These are phyloP conservation scores for Leptinotarsa tumamoca DNA, from an alignment of 2,888 invertebrate genomes.

Conservation along the genomic window DNA sequence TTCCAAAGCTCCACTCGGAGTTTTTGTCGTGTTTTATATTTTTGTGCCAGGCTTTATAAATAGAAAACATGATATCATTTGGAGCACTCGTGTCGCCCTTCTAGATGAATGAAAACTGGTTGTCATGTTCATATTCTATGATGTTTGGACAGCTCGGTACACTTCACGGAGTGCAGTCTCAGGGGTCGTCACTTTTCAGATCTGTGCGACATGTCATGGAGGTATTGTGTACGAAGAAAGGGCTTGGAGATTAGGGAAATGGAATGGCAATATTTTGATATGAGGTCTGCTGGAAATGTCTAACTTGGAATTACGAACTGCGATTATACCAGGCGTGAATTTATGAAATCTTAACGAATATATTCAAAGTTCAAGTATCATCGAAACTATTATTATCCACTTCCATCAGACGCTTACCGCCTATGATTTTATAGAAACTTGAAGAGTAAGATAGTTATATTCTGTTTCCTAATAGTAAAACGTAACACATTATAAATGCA, in stretches of 20 bases:
- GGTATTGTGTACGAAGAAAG: background rate
- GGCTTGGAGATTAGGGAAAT: background rate
- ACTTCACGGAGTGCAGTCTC: background rate
- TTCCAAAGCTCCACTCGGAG: constrained; percentile 20
- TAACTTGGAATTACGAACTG: no score
- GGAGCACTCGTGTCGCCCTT: background rate
- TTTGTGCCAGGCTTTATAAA: constrained; percentile 7
- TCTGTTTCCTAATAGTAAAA: no score
- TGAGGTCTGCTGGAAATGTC: no score
- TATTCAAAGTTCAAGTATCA: no score
- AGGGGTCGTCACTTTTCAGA: background rate
- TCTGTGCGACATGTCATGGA: background rate
- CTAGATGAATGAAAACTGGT: background rate
- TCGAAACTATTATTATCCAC: no score
- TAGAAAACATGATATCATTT: constrained; percentile 9
- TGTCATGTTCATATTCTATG: constrained; percentile 2
- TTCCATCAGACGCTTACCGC: no score
- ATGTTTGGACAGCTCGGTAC: background rate
- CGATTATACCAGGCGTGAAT: no score
- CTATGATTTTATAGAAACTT: no score
- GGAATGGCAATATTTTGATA: no score
- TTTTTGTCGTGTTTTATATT: constrained; percentile 23
- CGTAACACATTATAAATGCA: no score
- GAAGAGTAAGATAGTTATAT: no score
- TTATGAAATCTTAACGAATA: no score